Conservation (phyloP, 2,888 invertebrate species). For the Dinocampus coccinellae region DNA sequence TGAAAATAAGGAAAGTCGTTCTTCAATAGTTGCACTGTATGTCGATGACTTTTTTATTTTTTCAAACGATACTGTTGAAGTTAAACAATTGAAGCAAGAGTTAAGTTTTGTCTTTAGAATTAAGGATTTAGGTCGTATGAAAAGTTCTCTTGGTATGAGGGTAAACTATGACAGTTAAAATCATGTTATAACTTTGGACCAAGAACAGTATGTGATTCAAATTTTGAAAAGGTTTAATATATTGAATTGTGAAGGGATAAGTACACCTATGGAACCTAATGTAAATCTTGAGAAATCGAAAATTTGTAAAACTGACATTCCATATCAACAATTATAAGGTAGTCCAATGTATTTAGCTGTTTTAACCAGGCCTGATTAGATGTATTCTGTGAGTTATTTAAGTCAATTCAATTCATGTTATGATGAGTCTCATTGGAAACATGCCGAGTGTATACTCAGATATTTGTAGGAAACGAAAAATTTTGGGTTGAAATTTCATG, state of each 20-base stretch:
- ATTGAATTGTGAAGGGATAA: constrained; percentile 34
- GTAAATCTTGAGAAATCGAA: background rate
- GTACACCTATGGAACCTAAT: constrained; percentile 36
- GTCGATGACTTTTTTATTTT: constrained; percentile 42
- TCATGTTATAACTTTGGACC: constrained; percentile 16
- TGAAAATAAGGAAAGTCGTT: constrained; percentile 14
- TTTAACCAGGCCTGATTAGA: constrained; percentile 29
- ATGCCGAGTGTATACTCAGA: constrained; percentile 22
- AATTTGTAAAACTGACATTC: background rate
- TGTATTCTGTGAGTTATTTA: constrained; percentile 22
- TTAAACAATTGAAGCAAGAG: constrained; percentile 10
- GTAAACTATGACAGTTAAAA: constrained; percentile 19
- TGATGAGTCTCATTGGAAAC: constrained; percentile 27
- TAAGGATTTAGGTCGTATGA: constrained; percentile 35
- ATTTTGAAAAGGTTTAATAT: constrained; percentile 35
- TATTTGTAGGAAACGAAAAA: constrained; percentile 11
- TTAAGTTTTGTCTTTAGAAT: constrained; percentile 32
- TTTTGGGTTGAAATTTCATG: constrained; percentile 15
- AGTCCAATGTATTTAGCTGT: constrained; percentile 32
- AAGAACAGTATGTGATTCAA: constrained; percentile 31
- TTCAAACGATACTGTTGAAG: constrained; percentile 14
- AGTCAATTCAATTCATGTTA: constrained; percentile 29
- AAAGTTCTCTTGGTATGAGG: constrained; percentile 38
- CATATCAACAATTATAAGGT: constrained; percentile 23
- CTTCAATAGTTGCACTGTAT: constrained; percentile 33